A percentile compares a stretch with the other conserved stretches of the same genome.
Evolutionary conservation across 2,888 invertebrate species (phyloP).

Genomic region (Stegana nigrithorax): DNA sequence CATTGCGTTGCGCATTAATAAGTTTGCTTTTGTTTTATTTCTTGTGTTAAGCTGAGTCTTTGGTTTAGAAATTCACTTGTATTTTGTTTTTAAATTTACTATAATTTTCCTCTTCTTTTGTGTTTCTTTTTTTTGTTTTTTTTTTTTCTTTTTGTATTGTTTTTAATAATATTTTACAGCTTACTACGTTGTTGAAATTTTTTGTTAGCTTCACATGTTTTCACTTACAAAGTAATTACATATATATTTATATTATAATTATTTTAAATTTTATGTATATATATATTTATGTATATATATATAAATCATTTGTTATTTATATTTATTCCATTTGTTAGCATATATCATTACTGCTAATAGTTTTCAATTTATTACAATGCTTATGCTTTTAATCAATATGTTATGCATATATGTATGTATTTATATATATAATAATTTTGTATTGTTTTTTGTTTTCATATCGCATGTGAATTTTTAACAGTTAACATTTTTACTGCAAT

Average conservation of each 20-base stretch:
- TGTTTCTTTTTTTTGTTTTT: slow-evolving; percentile 8
- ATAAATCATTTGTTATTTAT: slow-evolving; percentile 3
- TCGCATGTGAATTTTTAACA: too few species aligned
- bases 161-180: too few species aligned
- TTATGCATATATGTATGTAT: slow-evolving; percentile 11
- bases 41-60: slow-evolving; percentile 44
- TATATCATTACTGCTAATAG: slow-evolving; percentile 19
- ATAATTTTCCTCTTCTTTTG: slow-evolving; percentile 17
- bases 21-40: slow-evolving; percentile 23
- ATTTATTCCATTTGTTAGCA: slow-evolving; percentile 16
- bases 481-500: too few species aligned
- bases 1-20: slow-evolving; percentile 17
- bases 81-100: slow-evolving; percentile 21
- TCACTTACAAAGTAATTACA: slow-evolving; percentile 34
- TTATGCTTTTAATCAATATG: slow-evolving; percentile 16
- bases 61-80: slow-evolving; percentile 54
- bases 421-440: slow-evolving; percentile 16
- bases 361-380: slow-evolving; percentile 19
- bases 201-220: slow-evolving; percentile 22
- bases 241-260: slow-evolving; percentile 20
- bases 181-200: slow-evolving; percentile 20
- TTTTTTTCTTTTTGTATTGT: slow-evolving; percentile 14
- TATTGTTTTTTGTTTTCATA: slow-evolving; percentile 6
- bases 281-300: neutral
- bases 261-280: neutral